Conservation (phyloP, 2,797 vertebrate species). For the Paguma larvata region DNA sequence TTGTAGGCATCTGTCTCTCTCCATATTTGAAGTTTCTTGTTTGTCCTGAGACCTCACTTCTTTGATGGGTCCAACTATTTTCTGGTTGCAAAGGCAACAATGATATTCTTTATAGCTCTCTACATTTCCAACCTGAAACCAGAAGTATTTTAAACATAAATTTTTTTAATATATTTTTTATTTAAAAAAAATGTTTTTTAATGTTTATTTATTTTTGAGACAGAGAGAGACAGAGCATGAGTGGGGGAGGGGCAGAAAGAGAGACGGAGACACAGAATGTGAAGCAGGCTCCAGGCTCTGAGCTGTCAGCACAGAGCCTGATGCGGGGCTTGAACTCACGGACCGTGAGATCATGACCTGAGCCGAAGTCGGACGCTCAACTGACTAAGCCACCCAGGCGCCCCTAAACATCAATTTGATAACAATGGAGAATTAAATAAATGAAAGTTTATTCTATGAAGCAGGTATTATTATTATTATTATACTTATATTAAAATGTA, state of each 20-base stretch:
- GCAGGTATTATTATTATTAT: not conserved
- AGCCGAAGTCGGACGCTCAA: no score
- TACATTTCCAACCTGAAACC: not conserved
- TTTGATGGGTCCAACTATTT: not conserved
- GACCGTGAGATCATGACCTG: no score
- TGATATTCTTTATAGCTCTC: not conserved
- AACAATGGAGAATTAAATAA: not conserved
- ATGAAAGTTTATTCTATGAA: not conserved
- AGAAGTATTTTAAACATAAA: conserved; percentile 1
- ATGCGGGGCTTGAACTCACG: no score
- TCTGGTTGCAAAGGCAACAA: not conserved
- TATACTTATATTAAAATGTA: not conserved
- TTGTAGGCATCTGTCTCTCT: not conserved
- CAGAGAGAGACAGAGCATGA: no score
- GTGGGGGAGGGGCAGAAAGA: no score
- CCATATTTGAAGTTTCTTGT: not conserved
- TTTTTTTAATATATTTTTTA: not conserved
- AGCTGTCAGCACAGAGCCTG: no score
- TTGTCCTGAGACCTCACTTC: not conserved
- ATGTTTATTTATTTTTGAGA: no score
- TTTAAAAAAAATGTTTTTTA: no score
- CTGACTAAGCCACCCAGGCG: no score
- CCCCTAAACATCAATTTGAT: not conserved
- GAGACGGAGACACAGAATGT: no score
- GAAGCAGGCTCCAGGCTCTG: no score